phyloP scores from a whole-genome alignment of 1,140 invertebrate genomes.

The Drosophila kurseongensis region DNA sequence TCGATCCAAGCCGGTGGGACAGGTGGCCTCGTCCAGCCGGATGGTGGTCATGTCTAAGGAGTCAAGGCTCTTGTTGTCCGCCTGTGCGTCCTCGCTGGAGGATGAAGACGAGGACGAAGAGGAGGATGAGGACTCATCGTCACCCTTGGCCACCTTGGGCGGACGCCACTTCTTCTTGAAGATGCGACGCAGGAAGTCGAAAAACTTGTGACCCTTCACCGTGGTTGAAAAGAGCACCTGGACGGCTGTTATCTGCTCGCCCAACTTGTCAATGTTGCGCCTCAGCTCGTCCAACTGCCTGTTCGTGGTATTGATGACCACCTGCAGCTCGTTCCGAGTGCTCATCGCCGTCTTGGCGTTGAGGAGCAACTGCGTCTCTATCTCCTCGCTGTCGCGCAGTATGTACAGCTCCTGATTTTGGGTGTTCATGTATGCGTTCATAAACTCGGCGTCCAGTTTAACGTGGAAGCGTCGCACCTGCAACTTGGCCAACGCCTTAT shows the following conservation, averaged over 20 bases:
- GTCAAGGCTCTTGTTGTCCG: slow-evolving; percentile 86
- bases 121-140: slow-evolving; percentile 64
- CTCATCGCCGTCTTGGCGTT: slow-evolving; percentile 86
- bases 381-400: slow-evolving; percentile 90
- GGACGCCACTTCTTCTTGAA: slow-evolving; percentile 91
- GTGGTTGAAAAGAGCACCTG: slow-evolving; percentile 86
- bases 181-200: slow-evolving; percentile 90
- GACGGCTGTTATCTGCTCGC: slow-evolving; percentile 86
- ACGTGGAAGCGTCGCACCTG: slow-evolving; percentile 87
- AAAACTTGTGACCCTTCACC: slow-evolving; percentile 90
- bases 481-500: slow-evolving; percentile 87
- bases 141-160: slow-evolving; percentile 83
- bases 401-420: slow-evolving; percentile 92
- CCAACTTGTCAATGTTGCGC: slow-evolving; percentile 86
- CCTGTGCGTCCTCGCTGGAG: slow-evolving; percentile 87
- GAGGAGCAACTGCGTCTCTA: slow-evolving; percentile 88
- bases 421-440: slow-evolving; percentile 89
- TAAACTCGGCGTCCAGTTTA: slow-evolving; percentile 87
- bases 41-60: slow-evolving; percentile 87
- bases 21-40: slow-evolving; percentile 90
- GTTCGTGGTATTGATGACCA: slow-evolving; percentile 86
- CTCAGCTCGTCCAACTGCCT: slow-evolving; percentile 87
- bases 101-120: slow-evolving; percentile 84
- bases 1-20: slow-evolving; percentile 90
- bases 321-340: slow-evolving; percentile 80